These are phyloP conservation scores for Antechinus flavipes DNA, from an alignment of 2,113 vertebrate species.

Conservation along the genomic window DNA sequence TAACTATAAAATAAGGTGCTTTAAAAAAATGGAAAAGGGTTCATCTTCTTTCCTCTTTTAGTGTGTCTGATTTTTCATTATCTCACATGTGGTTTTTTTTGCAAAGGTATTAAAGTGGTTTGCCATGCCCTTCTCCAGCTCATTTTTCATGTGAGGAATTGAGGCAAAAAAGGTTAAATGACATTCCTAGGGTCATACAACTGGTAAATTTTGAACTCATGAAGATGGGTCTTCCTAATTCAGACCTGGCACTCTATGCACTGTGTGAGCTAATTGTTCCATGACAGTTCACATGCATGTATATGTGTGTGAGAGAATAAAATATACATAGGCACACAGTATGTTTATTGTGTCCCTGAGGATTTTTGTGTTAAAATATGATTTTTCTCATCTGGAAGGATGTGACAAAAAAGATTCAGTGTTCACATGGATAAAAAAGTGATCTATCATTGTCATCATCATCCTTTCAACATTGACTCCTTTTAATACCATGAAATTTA, in stretches of 20 bases:
- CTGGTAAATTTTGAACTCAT: no score
- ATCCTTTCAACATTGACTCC: neutral
- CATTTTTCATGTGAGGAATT: no score
- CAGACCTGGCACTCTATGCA: no score
- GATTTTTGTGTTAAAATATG: constrained; percentile 23
- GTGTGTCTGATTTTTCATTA: neutral
- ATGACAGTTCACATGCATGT: neutral
- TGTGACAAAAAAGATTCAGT: no score
- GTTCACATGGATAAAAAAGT: neutral
- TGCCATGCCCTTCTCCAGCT: neutral
- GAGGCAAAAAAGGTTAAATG: no score
- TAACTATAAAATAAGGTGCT: neutral
- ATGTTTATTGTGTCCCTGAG: neutral
- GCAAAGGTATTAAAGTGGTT: neutral
- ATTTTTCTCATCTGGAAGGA: neutral
- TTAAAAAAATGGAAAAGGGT: neutral
- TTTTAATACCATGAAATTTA: neutral
- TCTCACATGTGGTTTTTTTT: neutral
- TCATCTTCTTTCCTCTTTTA: neutral
- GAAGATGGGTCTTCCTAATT: no score
- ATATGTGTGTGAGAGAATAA: neutral
- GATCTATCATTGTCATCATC: neutral
- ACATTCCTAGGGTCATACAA: no score
- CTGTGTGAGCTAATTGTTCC: no score
- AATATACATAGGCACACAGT: neutral